Base-by-base conservation (phyloP, 2,888 invertebrate species). In the Achlya flavicornis region DNA sequence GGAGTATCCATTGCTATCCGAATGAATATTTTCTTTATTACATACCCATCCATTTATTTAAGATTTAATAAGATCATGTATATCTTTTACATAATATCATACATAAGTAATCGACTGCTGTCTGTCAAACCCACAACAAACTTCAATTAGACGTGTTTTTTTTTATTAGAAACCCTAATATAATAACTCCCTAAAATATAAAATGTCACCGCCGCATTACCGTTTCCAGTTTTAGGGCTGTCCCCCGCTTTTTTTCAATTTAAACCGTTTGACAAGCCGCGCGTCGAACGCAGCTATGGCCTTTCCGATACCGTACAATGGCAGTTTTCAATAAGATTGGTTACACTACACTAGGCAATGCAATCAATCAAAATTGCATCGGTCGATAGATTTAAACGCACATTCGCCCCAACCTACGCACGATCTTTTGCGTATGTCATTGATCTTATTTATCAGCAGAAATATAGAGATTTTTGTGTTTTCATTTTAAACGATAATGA, bases 291-390 rank as follows among this genome's bases (percentile, higher is more conserved):
- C 91, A 91, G 89, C 85, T 71, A 81, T 86, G 91, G 90, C 90
- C 90, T 90, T 91, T 90, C 86, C 84, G 86, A 86, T 83, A 76
- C 80, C 82, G 74, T 83, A 91, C 92, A 93, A 93, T 91, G 84
- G 82, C 80, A 87, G 89, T 91, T 92, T 93, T 92, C 93, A 93
- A 93, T 93, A 91, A 93, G 92, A 93, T 93, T 90, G 92, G 93
- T 93, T 90, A 93, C 93, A 93, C 87, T 92, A 93, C 93, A 93
- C 92, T 93, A 92, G 92, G 91, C 93, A 93, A 89, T 87, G 91
- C 92, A 91, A 93, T 93, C 93, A 93, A 93, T 93, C 93, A 93
- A 92, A 92, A 92, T 92, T 88, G 91, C 90, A 88, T 88, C 89
- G 91, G 83, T 87, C 89, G 88, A 90, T 89, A 89, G 89, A 83